Base-by-base conservation (phyloP, 2,797 vertebrate genomes). In the Anguilla megastoma region DNA sequence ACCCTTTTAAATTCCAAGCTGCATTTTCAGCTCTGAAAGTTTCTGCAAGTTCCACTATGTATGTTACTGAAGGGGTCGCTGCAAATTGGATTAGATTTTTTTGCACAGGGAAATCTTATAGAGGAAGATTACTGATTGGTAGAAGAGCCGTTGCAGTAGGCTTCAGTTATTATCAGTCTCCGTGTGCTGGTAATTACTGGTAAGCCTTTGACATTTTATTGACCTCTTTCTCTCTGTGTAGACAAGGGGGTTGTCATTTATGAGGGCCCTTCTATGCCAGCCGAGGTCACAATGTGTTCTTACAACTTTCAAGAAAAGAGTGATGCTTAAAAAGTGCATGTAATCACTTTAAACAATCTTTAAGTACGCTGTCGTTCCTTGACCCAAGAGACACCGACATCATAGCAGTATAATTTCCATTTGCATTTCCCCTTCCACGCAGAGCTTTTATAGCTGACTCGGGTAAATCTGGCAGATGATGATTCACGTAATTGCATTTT, bases 401-500 rank as follows among this genome's bases (percentile, higher is more conserved):
- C 52, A 2, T 8, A 84, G 24, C 6, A 16, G 12, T 14, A 21
- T 80, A 48, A 45, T 27, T 69, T 27, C 76, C 7, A 16, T 27
- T 69, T 27, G 36, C 7, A 16, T 80, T 80, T 24, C 36, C 76
- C 5, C 33, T 36, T 80, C 33, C 41, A 27, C 21, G 1, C 24
- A 60, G 18, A 50, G 58, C 60, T 45, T 86, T 36, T 86, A n/a
- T 5, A 86, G 60, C 58, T 76, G 63, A 74, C 50, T 27, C 69
- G 14, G 71, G 30, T 74, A 56, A 71, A 86, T 71, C 5, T 52
- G n/a, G 86, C 45, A 48, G 45, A 30, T 74, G 18, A 86, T 27
- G 74, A 21, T 79, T 71, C 50, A 74, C n/a, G 14, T 74, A 41
- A 69, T 50, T 86, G 63, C 45, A 86, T 86, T 63, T 74, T 14